Conservation (phyloP, 2,797 vertebrate species). For the Mergus octosetaceus region DNA sequence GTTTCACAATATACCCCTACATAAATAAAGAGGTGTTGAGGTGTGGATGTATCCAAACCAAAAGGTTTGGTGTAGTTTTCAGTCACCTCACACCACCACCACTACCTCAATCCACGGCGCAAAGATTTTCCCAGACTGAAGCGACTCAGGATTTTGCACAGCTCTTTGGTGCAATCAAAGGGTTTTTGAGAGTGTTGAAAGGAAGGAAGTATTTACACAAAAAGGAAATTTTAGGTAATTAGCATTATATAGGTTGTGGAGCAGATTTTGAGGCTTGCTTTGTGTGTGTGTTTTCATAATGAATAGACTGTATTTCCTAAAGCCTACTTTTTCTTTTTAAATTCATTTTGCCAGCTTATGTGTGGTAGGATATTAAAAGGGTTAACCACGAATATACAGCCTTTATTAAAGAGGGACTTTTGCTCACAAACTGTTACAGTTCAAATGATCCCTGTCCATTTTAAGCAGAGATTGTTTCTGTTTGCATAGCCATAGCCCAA, state of each 20-base stretch:
- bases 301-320: slow-evolving; percentile 18
- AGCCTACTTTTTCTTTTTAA: neutral
- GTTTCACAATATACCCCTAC: neutral
- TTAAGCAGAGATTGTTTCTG: slow-evolving; percentile 26
- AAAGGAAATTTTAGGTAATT: slow-evolving; percentile 24
- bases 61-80: slow-evolving; percentile 1
- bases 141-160: slow-evolving; percentile 32
- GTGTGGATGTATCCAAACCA: neutral
- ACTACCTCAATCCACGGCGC: neutral
- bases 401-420: neutral
- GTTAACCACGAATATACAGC: slow-evolving; percentile 1
- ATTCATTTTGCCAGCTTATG: slow-evolving; percentile 25
- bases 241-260: neutral
- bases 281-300: neutral
- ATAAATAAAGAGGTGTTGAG: neutral
- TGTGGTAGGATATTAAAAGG: neutral
- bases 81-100: neutral
- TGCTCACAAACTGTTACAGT: neutral
- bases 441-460: slow-evolving; percentile 30
- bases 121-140: slow-evolving; percentile 34
- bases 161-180: slow-evolving; percentile 36
- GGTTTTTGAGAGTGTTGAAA: slow-evolving; percentile 22
- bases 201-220: neutral
- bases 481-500: neutral
- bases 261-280: neutral